Percentiles rank a stretch among this genome's conserved stretches.
These are phyloP conservation scores for Anadara kagoshimensis DNA, from an alignment of 1,140 invertebrate genomes.

Conservation along the genomic window DNA sequence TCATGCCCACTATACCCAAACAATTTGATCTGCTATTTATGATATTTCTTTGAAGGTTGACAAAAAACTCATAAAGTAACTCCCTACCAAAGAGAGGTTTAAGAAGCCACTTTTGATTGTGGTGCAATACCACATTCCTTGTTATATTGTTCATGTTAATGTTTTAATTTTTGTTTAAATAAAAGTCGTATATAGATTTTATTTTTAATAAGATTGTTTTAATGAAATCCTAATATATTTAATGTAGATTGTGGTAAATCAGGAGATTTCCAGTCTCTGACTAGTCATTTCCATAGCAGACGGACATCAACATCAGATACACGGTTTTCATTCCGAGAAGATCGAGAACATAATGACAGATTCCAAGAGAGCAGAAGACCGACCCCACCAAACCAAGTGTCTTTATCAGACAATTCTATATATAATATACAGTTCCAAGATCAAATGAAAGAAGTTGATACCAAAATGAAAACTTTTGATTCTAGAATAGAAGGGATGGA, in stretches of 20 bases:
- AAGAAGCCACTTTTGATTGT: too few relatives aligned
- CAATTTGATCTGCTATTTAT: too few relatives aligned
- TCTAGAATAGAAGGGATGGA: conserved; percentile 61
- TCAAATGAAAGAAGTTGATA: conserved; percentile 32
- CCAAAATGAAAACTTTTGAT: conserved; percentile 54
- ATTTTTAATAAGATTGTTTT: not conserved
- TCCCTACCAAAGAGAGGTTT: too few relatives aligned
- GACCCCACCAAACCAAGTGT: conserved; percentile 1
- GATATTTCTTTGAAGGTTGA: too few relatives aligned
- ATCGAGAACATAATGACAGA: conserved; percentile 6
- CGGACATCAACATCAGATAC: conserved; percentile 58
- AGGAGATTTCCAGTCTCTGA: conserved; percentile 64
- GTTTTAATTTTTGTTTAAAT: too few relatives aligned
- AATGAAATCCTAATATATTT: not conserved
- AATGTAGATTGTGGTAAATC: conserved; percentile 71
- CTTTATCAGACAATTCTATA: not conserved
- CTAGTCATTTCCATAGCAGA: conserved; percentile 46
- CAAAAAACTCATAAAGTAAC: too few relatives aligned
- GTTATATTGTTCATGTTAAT: not conserved
- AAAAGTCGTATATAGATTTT: not conserved
- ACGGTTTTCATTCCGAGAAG: conserved; percentile 34
- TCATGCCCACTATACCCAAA: too few relatives aligned
- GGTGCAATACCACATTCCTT: not conserved
- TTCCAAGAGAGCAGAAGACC: conserved; percentile 4
- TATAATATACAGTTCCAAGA: conserved; percentile 11